A percentile compares a stretch with the other conserved stretches of the same genome.
phyloP scores from a whole-genome alignment of 1,140 invertebrate genomes.

The Cyrtorhinus lividipennis region DNA sequence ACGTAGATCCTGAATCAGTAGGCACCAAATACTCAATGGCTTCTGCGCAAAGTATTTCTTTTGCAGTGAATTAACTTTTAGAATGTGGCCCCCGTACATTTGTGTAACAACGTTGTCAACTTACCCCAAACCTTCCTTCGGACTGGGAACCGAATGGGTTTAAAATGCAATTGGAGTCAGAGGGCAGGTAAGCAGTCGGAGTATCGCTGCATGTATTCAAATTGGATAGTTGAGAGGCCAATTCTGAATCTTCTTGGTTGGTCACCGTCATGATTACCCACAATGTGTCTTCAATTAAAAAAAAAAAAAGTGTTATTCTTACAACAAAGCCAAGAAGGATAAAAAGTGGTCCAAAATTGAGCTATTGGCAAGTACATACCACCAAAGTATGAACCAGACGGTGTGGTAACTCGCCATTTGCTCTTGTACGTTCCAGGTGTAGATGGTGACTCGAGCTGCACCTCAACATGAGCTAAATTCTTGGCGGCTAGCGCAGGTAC shows the following conservation, averaged over 20 bases:
- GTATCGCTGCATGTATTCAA: constrained; percentile 31
- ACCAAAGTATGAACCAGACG: constrained; percentile 68
- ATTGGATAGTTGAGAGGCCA: constrained; percentile 52
- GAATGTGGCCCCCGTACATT: too few relatives aligned
- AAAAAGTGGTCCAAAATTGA: background rate
- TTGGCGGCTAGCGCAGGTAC: constrained; percentile 49
- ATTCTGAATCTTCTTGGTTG: constrained; percentile 46
- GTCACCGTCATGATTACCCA: constrained; percentile 53
- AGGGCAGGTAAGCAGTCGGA: background rate
- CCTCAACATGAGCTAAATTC: constrained; percentile 45
- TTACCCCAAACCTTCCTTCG: background rate
- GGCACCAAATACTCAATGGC: too few relatives aligned
- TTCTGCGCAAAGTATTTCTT: too few relatives aligned
- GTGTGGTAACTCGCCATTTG: constrained; percentile 69
- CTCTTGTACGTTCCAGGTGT: constrained; percentile 56
- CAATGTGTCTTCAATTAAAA: constrained; percentile 42
- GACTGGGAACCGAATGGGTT: background rate
- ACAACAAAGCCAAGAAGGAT: background rate
- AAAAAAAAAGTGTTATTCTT: constrained; percentile 8
- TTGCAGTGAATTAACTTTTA: too few relatives aligned
- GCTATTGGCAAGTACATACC: constrained; percentile 35
- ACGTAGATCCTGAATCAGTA: too few relatives aligned
- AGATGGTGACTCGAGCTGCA: constrained; percentile 52
- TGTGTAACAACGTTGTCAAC: too few relatives aligned
- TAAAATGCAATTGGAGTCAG: background rate